Evolutionary conservation across 2,797 vertebrate genomes (phyloP).

Genomic region (Acrocephalus scirpaceus): DNA sequence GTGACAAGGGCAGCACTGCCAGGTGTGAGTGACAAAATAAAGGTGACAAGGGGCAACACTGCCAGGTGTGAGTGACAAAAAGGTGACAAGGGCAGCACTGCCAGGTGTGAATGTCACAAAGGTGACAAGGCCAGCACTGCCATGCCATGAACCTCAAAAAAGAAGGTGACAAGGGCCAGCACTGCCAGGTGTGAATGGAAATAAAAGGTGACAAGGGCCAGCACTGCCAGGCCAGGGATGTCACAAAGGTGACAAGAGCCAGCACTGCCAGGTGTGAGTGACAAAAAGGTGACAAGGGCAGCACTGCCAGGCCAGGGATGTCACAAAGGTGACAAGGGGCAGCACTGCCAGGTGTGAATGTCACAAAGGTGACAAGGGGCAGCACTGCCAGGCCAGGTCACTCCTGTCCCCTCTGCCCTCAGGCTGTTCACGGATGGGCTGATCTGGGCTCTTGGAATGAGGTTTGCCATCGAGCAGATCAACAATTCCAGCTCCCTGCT

Average conservation of each 20-base stretch:
- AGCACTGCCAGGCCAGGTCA: not conserved
- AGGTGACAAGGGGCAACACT: no score
- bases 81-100: no score
- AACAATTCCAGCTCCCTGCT: conserved; percentile 72
- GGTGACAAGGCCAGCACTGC: no score
- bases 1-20: not conserved
- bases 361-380: not conserved
- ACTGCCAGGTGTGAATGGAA: not conserved
- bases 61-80: no score
- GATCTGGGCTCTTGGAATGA: conserved; percentile 72
- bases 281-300: no score
- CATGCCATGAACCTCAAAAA: no score
- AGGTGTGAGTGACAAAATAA: not conserved
- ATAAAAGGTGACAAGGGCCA: no score
- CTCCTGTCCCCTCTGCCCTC: not conserved
- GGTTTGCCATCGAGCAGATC: conserved; percentile 76
- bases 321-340: fast-evolving
- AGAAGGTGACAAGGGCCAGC: not conserved
- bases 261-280: no score
- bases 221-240: no score
- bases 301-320: no score
- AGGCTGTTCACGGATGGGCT: conserved; percentile 35
- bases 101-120: no score
- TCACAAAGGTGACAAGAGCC: no score
- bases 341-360: not conserved